Evolutionary conservation across 2,888 invertebrate genomes (phyloP).

Genomic region (Sipha maydis): DNA sequence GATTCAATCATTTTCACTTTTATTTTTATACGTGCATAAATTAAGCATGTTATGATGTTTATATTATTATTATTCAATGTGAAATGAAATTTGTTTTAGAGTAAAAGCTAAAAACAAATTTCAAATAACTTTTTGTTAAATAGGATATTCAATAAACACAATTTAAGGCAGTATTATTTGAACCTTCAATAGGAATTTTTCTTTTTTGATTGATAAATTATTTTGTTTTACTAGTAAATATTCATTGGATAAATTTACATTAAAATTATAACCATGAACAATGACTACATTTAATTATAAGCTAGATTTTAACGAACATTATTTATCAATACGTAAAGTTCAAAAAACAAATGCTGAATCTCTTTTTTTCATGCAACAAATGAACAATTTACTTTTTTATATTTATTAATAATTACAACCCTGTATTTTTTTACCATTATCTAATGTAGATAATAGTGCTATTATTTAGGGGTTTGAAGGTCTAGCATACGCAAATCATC

Average conservation of each 20-base stretch:
- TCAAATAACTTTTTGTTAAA: constrained; percentile 17
- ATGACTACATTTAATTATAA: neutral
- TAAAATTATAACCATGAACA: neutral
- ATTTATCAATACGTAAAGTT: neutral
- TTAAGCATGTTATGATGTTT: neutral
- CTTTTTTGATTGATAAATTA: neutral
- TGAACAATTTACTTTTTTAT: neutral
- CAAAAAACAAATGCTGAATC: neutral
- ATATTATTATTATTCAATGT: neutral
- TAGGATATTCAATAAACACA: constrained; percentile 10
- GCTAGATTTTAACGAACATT: neutral
- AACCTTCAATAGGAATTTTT: neutral
- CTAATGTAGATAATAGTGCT: too few species aligned
- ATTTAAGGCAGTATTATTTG: constrained; percentile 18
- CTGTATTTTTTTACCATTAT: neutral
- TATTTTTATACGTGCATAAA: neutral
- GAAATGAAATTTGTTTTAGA: neutral
- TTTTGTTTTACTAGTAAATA: neutral
- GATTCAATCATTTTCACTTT: neutral
- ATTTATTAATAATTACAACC: neutral
- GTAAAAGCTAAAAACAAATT: neutral
- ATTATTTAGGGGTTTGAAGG: too few species aligned
- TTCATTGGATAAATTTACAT: neutral
- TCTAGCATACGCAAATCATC: too few species aligned
- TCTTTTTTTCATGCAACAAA: neutral